Evolutionary conservation across 2,888 invertebrate genomes (phyloP).

Genomic region (Monochamus alternatus): DNA sequence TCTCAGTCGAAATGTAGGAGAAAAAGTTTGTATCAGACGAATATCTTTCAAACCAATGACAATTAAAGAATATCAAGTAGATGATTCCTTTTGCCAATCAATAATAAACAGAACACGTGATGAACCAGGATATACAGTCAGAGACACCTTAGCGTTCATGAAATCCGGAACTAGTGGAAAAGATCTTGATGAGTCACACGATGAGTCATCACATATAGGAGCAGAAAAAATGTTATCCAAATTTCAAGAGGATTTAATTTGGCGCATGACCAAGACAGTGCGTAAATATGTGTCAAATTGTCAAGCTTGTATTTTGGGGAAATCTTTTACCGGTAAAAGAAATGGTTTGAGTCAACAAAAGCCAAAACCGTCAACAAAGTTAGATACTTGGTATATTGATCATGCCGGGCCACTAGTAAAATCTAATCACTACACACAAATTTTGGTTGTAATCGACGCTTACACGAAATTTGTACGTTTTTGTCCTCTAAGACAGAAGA

Average conservation of each 20-base stretch:
- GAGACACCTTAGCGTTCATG: neutral
- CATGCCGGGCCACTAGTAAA: neutral
- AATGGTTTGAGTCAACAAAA: conserved; percentile 6
- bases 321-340: conserved; percentile 11
- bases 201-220: conserved; percentile 7
- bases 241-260: neutral
- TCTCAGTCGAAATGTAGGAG: too few species aligned
- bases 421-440: too few species aligned
- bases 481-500: too few species aligned
- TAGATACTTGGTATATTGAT: conserved; percentile 15
- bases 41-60: neutral
- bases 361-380: conserved; percentile 5
- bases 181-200: neutral
- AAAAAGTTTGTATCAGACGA: too few species aligned
- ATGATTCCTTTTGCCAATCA: conserved; percentile 8
- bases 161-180: neutral
- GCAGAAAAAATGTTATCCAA: conserved; percentile 6
- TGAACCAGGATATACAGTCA: neutral
- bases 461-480: too few species aligned
- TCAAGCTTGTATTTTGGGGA: conserved; percentile 12
- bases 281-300: conserved; percentile 14
- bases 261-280: conserved; percentile 2
- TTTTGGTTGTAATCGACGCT: too few species aligned
- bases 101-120: neutral
- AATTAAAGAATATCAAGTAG: conserved; percentile 11